Conservation (phyloP, 2,113 vertebrate species). For the Desmodus rotundus region DNA sequence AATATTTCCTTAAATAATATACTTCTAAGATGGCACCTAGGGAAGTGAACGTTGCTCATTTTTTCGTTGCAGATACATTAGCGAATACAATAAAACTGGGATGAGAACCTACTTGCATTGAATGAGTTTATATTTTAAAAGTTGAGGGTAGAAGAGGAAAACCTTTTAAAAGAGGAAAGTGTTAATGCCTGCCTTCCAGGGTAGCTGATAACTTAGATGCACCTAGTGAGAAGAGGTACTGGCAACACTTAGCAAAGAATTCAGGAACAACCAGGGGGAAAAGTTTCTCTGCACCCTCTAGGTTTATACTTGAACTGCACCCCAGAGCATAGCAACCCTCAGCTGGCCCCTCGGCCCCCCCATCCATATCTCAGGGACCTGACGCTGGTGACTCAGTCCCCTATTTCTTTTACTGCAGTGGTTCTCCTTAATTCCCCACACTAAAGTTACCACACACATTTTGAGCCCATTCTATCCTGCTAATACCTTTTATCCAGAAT, state of each 20-base stretch:
- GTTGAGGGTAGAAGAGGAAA: neutral
- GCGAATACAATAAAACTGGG: neutral
- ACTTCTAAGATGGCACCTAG: neutral
- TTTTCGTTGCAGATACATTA: neutral
- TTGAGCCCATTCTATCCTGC: neutral
- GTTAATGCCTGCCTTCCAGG: neutral
- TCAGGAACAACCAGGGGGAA: neutral
- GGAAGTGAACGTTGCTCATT: neutral
- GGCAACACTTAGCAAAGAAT: neutral
- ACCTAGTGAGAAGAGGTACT: neutral
- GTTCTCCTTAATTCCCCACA: neutral
- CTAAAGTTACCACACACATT: neutral
- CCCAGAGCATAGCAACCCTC: neutral
- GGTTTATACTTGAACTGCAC: neutral
- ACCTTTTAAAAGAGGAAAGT: neutral
- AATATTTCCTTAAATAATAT: neutral
- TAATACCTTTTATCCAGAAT: neutral
- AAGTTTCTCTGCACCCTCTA: neutral
- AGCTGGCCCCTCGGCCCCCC: fast-evolving
- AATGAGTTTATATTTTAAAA: neutral
- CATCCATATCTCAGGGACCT: neutral
- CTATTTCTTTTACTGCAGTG: neutral
- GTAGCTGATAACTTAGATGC: neutral
- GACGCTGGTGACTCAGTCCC: neutral
- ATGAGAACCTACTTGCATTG: neutral